Conservation (phyloP, 1,140 invertebrate species). For the Steinernema feltiae region DNA sequence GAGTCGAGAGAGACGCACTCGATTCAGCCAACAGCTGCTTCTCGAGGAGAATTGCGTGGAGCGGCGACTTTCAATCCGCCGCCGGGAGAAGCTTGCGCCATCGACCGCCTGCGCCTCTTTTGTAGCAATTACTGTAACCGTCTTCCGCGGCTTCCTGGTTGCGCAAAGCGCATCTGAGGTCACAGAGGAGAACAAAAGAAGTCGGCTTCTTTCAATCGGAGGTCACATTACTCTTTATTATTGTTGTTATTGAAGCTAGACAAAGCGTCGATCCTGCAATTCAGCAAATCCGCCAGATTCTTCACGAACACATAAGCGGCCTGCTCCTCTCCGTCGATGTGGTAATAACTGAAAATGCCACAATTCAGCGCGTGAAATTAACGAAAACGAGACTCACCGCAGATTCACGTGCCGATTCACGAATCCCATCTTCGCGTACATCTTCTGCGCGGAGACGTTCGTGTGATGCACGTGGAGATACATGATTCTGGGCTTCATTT, state of each 20-base stretch:
- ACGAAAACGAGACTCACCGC: background rate
- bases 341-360: background rate
- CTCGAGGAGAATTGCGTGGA: too few relatives aligned
- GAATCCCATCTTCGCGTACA: background rate
- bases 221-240: conserved; percentile 1
- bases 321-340: background rate
- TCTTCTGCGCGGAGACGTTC: background rate
- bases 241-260: background rate
- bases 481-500: background rate
- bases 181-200: background rate
- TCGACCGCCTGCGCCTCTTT: too few relatives aligned
- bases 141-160: background rate
- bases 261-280: too few relatives aligned
- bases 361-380: background rate
- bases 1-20: too few relatives aligned
- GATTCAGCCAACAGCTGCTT: too few relatives aligned
- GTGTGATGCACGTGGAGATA: background rate
- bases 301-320: background rate
- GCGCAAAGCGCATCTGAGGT: conserved; percentile 3
- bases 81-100: too few relatives aligned
- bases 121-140: background rate
- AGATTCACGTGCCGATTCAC: background rate
- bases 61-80: background rate
- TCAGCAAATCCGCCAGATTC: background rate
- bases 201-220: background rate